Evolutionary conservation across 2,113 vertebrate genomes (phyloP), one percentile per base, ranked within the genome.

Genomic region (Scartelaos histophorus): DNA sequence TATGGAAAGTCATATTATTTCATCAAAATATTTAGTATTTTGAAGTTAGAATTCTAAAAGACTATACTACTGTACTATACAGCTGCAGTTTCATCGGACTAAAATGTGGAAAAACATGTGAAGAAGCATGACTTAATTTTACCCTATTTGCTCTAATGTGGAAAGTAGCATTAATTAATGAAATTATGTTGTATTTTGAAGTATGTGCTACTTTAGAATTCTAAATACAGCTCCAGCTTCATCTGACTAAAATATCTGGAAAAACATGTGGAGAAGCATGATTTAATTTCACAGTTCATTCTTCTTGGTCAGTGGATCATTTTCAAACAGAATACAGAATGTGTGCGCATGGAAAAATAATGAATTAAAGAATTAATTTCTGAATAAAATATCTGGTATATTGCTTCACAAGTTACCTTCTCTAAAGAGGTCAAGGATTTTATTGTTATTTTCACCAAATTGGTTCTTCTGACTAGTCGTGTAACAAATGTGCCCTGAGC

Each of bases 201-300:
- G 35, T 38, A 5, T 5, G 35, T 2, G 29, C 29, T 29, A 29
- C 29, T 29, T 29, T 29, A 29, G 29, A 29, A 29, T 29, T 29
- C 29, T 29, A 29, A n/a, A n/a, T 21, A 56, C 53, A 10, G 7
- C 53, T 19, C 6, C 19, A 56, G 53, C 1, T 56, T 56, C 5
- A 56, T 21, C n/a, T 10, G 5, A 21, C 53, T 21, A 56, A 56
- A 56, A 21, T 56, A 10, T n/a, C 38, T 43, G 9, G n/a, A 56
- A 13, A 29, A 29, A 25, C 13, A 61, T 17, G 58, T 29, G 58
- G 15, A 29, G 5, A 29, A 61, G 25, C 58, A 7, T 17, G 58
- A 43, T n/a, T n/a, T 64, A 7, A 70, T 70, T 78, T 74, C 46
- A 70, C 71, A 70, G 67, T 53, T 21, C 7, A 13, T 29, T 62